Base-by-base conservation (phyloP, 37 sponge, comb jelly and placozoan species). In the Spongilla lacustris region DNA sequence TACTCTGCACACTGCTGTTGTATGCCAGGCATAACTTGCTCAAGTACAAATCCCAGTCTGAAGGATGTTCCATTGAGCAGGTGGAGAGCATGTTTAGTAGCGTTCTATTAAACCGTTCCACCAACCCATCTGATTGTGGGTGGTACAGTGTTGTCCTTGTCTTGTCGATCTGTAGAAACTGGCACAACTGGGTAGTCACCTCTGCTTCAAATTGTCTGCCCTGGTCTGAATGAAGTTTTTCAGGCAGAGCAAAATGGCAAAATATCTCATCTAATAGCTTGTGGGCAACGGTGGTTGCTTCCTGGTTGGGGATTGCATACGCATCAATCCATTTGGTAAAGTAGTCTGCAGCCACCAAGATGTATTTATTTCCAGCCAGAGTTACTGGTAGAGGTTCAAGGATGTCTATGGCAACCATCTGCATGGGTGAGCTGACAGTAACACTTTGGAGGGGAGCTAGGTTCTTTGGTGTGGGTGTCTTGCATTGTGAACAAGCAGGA, bases 191-290 rank as follows among this genome's bases (percentile, higher is more conserved):
- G n/a, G n/a, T n/a, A n/a, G n/a, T n/a, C n/a, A n/a, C n/a, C 46
- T 46, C 46, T 46, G 46, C 46, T 46, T 46, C 71, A 35, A 81
- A 81, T 32, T 81, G 69, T 26, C 35, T 28, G 25, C 82, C 69
- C 71, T 81, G 82, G 37, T 81, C 82, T 22, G 82, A 69, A 32
- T 81, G 82, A 30, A 81, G 34, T n/a, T 67, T 31, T 36, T 81
- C 71, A 21, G 82, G 82, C n/a, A 69, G 25, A 21, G 71, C 31
- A 33, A 81, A 81, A 21, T 70, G 69, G 32, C 33, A 81, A 31
- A 81, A 69, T 4, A 67, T 36, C 24, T 28, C 71, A 33, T 81
- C 36, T 30, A 69, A 29, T 36, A 81, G 37, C 82, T 2, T 69
- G 17, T 67, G 26, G 4, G 82, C 82, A 21, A 81, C 70, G 24